Conservation (phyloP, 2,113 vertebrate genomes). For the Cacatua alba region DNA sequence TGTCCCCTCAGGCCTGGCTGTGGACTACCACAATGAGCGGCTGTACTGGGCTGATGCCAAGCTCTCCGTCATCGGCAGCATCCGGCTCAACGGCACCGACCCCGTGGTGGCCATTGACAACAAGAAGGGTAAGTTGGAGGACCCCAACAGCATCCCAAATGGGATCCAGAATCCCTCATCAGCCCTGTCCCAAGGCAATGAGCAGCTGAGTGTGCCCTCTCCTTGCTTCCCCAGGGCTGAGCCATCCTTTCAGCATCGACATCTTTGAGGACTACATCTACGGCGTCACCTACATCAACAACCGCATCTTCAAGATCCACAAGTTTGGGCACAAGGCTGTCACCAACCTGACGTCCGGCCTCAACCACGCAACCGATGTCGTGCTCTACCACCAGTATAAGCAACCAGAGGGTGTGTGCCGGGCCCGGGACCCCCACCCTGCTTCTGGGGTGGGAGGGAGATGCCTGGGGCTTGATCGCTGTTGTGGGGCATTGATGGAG, state of each 20-base stretch:
- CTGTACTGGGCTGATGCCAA: constrained; percentile 97
- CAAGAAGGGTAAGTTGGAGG: constrained; percentile 83
- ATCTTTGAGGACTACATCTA: constrained; percentile 98
- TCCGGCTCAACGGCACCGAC: constrained; percentile 92
- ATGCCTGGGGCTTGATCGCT: neutral
- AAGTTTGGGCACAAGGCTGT: constrained; percentile 91
- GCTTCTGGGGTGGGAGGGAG: neutral
- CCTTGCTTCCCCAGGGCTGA: constrained; percentile 77
- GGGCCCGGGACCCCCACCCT: accelerated
- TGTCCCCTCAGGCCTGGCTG: constrained; percentile 85
- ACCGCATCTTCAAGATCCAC: constrained; percentile 94
- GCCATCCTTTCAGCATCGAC: constrained; percentile 96
- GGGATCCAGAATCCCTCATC: neutral
- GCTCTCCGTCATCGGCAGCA: constrained; percentile 92
- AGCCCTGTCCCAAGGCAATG: neutral
- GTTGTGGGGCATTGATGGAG: neutral
- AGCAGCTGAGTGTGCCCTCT: neutral
- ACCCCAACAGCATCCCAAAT: neutral
- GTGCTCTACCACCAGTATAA: constrained; percentile 95
- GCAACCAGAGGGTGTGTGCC: constrained; percentile 88
- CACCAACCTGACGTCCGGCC: constrained; percentile 90
- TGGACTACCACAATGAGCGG: constrained; percentile 95
- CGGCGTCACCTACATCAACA: constrained; percentile 95
- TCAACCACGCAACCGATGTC: constrained; percentile 94
- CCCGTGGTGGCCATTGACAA: constrained; percentile 87